Percentiles rank a stretch among this genome's conserved stretches.
These are phyloP conservation scores for Eurypyga helias DNA, from an alignment of 2,113 vertebrate genomes.

Conservation along the genomic window DNA sequence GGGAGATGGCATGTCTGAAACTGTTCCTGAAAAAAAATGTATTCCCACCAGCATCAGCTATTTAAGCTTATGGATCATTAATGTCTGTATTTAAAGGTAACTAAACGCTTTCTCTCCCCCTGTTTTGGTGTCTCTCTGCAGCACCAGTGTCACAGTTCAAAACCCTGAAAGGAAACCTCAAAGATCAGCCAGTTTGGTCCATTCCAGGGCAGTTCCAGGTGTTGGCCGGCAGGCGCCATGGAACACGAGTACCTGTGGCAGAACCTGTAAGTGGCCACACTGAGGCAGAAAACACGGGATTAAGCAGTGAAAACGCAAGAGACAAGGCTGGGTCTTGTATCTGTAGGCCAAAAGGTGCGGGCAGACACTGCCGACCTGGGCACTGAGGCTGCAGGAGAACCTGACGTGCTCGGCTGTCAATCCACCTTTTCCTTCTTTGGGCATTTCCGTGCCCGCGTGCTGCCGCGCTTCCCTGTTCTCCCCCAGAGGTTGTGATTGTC, in stretches of 20 bases:
- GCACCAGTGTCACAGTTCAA: neutral
- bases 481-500: neutral
- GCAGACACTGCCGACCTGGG: neutral
- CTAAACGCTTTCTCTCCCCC: neutral
- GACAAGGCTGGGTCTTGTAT: fast-evolving
- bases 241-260: fast-evolving
- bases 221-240: neutral
- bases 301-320: neutral
- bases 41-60: neutral
- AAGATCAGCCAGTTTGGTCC: neutral
- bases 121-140: neutral
- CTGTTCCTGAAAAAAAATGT: neutral
- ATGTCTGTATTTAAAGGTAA: neutral
- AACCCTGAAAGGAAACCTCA: neutral
- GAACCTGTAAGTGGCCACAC: neutral
- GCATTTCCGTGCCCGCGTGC: neutral
- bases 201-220: neutral
- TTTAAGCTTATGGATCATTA: neutral
- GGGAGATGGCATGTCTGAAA: neutral
- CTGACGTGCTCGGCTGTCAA: too few relatives aligned
- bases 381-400: neutral
- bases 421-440: neutral
- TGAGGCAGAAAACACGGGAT: neutral
- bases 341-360: fast-evolving
- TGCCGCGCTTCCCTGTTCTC: fast-evolving